Evolutionary conservation across 2,888 invertebrate genomes (phyloP).

Genomic region (Oscheius sp.): DNA sequence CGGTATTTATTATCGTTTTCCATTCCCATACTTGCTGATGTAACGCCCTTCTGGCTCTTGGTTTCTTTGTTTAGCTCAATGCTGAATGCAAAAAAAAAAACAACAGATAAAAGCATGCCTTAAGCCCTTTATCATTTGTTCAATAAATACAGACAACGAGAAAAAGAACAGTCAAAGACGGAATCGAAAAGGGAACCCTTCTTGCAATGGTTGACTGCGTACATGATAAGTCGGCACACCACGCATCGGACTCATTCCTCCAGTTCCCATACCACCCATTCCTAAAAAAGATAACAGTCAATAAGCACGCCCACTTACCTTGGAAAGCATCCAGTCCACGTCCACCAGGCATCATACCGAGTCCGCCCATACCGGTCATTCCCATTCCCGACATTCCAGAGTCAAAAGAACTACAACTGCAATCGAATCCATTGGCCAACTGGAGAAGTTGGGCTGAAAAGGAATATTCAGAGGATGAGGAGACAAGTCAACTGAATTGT

Average conservation of each 20-base stretch:
- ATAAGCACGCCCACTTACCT: too few species aligned
- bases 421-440: constrained; percentile 68
- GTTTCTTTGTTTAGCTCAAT: too few species aligned
- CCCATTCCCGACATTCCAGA: not conserved
- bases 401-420: constrained; percentile 60
- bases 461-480: not conserved
- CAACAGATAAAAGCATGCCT: too few species aligned
- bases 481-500: constrained; percentile 59
- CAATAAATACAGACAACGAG: constrained; percentile 23
- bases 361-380: constrained; percentile 6
- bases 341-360: constrained; percentile 11
- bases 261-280: not conserved
- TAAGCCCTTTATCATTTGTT: not conserved
- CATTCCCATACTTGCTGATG: too few species aligned
- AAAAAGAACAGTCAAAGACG: not conserved
- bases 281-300: constrained; percentile 6
- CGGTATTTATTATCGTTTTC: too few species aligned
- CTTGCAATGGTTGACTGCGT: constrained; percentile 27
- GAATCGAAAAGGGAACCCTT: constrained; percentile 30
- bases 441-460: constrained; percentile 67
- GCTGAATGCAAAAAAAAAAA: too few species aligned
- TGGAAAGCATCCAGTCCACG: not conserved
- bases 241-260: constrained; percentile 18
- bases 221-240: constrained; percentile 35
- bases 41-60: too few species aligned